Evolutionary conservation across 2,113 vertebrate species (phyloP), one percentile per base, ranked within the genome.

Genomic region (Coregonus clupeaformis): DNA sequence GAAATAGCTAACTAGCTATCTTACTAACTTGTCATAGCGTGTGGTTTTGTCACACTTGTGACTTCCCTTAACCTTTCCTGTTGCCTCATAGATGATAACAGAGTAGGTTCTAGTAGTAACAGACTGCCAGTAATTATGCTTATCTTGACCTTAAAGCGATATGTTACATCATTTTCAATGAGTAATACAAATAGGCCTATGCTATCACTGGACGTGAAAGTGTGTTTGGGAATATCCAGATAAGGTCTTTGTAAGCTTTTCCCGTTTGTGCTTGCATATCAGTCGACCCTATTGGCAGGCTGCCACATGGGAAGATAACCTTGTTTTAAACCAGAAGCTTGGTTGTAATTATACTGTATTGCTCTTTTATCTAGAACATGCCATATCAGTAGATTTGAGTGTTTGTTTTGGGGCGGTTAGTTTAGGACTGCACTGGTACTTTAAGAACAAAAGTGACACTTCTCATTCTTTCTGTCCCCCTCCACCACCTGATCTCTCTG

Each of bases 161-260:
- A 82, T 25, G 76, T 78, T 80, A 75, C 16, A 77, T 79, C 70
- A 77, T 16, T 66, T 1, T 62, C 25, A 13, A 73, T 79, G 81
- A 85, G 74, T 90, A 86, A 76, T 62, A 4, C 60, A 24, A 42
- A 42, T 42, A 42, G 9, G 36, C 36, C 36, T 52, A 52, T 52
- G 49, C 67, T 76, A 18, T 81, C 11, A 16, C 12, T 42, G 1
- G 49, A 66, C 66, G 59, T 77, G 60, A 74, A 71, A 84, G 2
- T 76, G 69, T n/a, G 81, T 86, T 81, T 79, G 81, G 79, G 82
- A 80, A 83, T 74, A 36, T 77, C 81, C 72, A 67, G 80, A 75
- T 83, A 68, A 80, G 68, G 27, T 75, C 68, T 64, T 45, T 47
- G 16, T 24, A 12, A 52, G 3, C 13, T 45, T 78, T 87, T 87